phyloP scores from a whole-genome alignment of 2,888 invertebrate species.

The Lacanobia oleracea region DNA sequence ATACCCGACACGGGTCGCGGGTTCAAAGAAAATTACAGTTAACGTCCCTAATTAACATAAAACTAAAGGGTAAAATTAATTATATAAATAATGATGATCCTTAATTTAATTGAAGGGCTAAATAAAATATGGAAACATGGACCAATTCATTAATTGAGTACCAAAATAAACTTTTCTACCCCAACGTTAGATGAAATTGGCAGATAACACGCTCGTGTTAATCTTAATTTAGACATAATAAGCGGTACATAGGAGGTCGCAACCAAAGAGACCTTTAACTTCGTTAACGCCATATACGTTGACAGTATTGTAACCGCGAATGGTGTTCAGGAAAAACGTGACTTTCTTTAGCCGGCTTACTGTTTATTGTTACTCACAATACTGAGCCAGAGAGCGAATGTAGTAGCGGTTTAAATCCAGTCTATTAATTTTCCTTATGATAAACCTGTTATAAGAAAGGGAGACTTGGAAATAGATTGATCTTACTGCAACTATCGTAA shows the following conservation, averaged over 20 bases:
- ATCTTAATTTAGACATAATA: conserved; percentile 79
- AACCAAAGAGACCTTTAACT: conserved; percentile 77
- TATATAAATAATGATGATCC: conserved; percentile 40
- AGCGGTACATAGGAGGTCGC: conserved; percentile 76
- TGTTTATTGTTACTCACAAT: conserved; percentile 69
- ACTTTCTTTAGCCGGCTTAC: conserved; percentile 79
- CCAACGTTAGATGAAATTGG: conserved; percentile 48
- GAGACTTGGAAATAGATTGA: conserved; percentile 37
- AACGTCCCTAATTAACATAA: conserved; percentile 78
- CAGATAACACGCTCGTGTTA: conserved; percentile 64
- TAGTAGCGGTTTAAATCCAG: conserved; percentile 36
- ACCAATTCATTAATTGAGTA: conserved; percentile 28
- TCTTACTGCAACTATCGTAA: conserved; percentile 47
- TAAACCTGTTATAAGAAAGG: conserved; percentile 39
- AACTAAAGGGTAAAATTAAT: conserved; percentile 71
- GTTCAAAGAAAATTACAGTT: conserved; percentile 78
- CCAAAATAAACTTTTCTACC: conserved; percentile 12
- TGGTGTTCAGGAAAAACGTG: conserved; percentile 82
- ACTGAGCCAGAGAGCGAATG: conserved; percentile 47
- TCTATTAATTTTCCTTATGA: conserved; percentile 44
- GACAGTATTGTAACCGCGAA: conserved; percentile 79
- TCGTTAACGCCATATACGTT: conserved; percentile 83
- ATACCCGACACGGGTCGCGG: conserved; percentile 71
- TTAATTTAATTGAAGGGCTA: conserved; percentile 11
- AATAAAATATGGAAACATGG: conserved; percentile 29